Conservation (phyloP, 2,113 vertebrate species). For the Columba janthina region DNA sequence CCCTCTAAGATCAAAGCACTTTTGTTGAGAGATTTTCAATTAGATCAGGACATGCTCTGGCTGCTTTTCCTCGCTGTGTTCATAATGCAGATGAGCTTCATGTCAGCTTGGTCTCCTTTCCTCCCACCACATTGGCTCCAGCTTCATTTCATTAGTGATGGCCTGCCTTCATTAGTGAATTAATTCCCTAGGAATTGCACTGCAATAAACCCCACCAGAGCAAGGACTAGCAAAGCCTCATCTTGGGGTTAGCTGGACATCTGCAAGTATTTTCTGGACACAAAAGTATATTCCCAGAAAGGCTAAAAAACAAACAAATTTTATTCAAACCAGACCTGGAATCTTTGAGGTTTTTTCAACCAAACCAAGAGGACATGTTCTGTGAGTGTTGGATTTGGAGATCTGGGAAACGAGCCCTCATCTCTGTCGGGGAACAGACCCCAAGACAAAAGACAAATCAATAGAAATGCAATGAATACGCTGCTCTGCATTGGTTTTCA, state of each 20-base stretch:
- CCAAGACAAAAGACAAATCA: not conserved
- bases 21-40: constrained; percentile 22
- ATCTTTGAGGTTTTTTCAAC: not conserved
- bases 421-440: not conserved
- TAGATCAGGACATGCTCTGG: constrained; percentile 33
- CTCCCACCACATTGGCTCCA: not conserved
- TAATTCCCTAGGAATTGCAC: constrained; percentile 6
- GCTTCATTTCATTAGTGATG: constrained; percentile 24
- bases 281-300: not conserved
- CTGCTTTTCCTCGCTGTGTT: not conserved
- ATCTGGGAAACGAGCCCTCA: not conserved
- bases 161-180: constrained; percentile 39
- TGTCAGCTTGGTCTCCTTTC: constrained; percentile 41
- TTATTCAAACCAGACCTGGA: not conserved
- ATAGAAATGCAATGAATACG: not conserved
- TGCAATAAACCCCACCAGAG: not conserved
- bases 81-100: not conserved
- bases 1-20: constrained; percentile 4
- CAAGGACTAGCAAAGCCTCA: not conserved
- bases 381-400: not conserved
- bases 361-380: not conserved
- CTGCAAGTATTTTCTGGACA: not conserved
- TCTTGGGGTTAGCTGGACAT: not conserved
- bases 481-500: fast-evolving
- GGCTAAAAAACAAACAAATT: not conserved